Base-by-base conservation (phyloP, 2,888 invertebrate genomes). In the Boloria euphrosyne region DNA sequence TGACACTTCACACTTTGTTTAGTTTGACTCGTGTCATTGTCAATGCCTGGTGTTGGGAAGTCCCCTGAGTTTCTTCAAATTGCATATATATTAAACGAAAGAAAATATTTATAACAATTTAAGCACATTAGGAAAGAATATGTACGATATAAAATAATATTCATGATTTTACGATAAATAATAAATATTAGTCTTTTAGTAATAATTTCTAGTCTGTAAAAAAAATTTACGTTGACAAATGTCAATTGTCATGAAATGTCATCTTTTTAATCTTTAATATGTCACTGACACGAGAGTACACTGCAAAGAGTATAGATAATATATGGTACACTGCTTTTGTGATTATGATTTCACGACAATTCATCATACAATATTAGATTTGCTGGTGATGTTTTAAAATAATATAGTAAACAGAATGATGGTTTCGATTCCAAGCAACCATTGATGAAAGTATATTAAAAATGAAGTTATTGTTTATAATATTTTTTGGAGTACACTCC, bases 401-500 rank as follows among this genome's bases (percentile, higher is more conserved):
- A 55, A 60, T 27, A n/a, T 44, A 27, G 31, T 4, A 27, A 52
- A 17, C 27, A 47, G 50, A 16, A 57, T 65, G 44, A 69, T 69
- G 66, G 38, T 58, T 62, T 49, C 64, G 51, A 50, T 55, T 55
- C 57, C 38, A 50, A 22, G 16, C 13, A 17, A 44, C 22, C 13
- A 55, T 38, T 52, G 31, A 66, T 58, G 43, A 46, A 27, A 16
- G 17, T 50, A 61, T 46, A 57, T 10, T 7, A 62, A 86, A 77
- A 70, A 91, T 89, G 90, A 84, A 80, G 77, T 72, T 77, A 69
- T 73, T 86, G 72, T 75, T 81, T 74, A 68, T 85, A 65, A 74
- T 81, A 77, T 75, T 89, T 73, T 83, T 87, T 74, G 76, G 85
- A 71, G 80, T 83, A 71, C 81, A 85, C 70, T 81, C 82, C 47